Base-by-base conservation (phyloP, 2,888 invertebrate species). In the Unio pictorum region DNA sequence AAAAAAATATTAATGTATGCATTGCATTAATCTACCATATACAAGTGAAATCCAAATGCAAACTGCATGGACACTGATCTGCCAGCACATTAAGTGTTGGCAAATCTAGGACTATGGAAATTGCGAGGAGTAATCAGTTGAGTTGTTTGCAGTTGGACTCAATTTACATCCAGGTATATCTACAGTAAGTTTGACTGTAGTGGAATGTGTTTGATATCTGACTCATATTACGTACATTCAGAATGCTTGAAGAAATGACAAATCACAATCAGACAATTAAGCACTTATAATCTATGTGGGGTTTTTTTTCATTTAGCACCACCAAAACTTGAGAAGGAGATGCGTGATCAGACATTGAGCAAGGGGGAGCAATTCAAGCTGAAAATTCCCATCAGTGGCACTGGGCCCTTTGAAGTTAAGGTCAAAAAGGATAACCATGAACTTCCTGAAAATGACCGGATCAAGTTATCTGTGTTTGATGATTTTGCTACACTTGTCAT, bases 341-440 rank as follows among this genome's bases (percentile, higher is more conserved):
- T 98, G 15, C 94, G 93, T 59, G 96, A 96, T 87, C 91, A 98
- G 26, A 95, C 95, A 87, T 92, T 99, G 4, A 95, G 98, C 0
- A 97, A 97, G 88, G 95, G 95, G 66, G 99, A 99, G 86, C 98
- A 98, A 90, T 96, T 96, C 15, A 99, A 99, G 91, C 95, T 99
- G 87, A 99, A 99, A 92, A 94, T 99, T 79, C 96, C 95, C 88
- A 98, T 98, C 92, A 94, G 94, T 67, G 99, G 99, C 54, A 98
- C 98, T 89, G 97, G 98, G 89, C 98, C 99, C 8, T 95, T 98
- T 89, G 95, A 95, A 76, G 95, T 99, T 68, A 93, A 93, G 3
- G 92, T 99, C 69, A 94, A 93, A 72, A 95, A 94, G 87, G 95
- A 97, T 88, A 97, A 97, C 61, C 93, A 93, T 80, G 93, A 93